Base-by-base conservation (phyloP, 92 coral and sea anemone species). In the Umimayanthus chanpuru region DNA sequence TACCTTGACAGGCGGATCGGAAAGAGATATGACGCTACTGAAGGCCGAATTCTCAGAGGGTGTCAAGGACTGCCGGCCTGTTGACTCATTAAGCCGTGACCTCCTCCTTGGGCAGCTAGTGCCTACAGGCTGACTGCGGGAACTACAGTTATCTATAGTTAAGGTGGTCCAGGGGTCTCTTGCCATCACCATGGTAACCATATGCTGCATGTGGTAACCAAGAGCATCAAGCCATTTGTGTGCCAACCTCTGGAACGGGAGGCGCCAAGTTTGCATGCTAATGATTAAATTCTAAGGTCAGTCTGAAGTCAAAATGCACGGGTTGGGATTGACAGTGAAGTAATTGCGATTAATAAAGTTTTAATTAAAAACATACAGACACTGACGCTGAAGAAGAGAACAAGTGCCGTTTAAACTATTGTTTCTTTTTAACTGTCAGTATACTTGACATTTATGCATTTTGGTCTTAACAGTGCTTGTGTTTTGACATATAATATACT, bases 221-320 rank as follows among this genome's bases (percentile, higher is more conserved):
- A 95, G 91, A n/a, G 95, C 92, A 64, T 92, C 96, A 85, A 97
- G 85, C 99, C 99, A 97, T 7, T 86, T 81, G 47, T 88, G 85
- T 2, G 97, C 91, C 56, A 92, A 92, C 81, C 73, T 88, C 66
- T 88, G 92, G 84, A 95, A 94, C 29, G 96, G 94, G 79, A 81
- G 88, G 26, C 99, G 98, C 99, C 99, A 97, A 18, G 87, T 93
- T 85, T 97, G 99, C 88, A 73, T 86, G 11, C 99, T 97, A 88
- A 73, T 50, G 65, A 64, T 21, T 18, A 38, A 50, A 44, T 38
- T 36, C 28, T 21, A 18, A 61, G 26, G 26, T 61, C 25, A 61
- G 68, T 61, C 68, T 61, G 8, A 18, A 6, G 68, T 18, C 26
- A 20, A 18, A 61, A 4, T 18, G 7, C 21, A 25, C 26, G n/a